Base-by-base conservation (phyloP, 2,113 vertebrate genomes). In the Cochlearius cochlearius region DNA sequence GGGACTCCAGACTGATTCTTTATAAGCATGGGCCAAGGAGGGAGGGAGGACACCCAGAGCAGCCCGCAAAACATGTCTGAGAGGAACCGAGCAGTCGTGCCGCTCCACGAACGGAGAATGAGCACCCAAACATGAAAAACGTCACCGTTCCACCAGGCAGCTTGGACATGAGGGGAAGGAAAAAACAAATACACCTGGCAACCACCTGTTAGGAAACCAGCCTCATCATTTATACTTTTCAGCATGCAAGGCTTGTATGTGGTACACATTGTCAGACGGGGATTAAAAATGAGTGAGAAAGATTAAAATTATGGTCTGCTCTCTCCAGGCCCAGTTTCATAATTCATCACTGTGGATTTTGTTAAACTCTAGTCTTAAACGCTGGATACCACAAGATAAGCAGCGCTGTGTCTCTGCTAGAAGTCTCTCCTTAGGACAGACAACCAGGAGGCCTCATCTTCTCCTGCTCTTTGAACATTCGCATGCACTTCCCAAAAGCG, bases 281-380 rank as follows among this genome's bases (percentile, higher is more conserved):
- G 58, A 95, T 94, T 93, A 94, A 91, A 95, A 95, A 96, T 59
- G 66, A 97, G 80, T 89, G 91, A 85, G 72, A 92, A 94, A 68
- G 80, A 92, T 36, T 9, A 87, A 94, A 96, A 94, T 91, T 94
- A 94, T 30, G 38, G 45, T 75, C 60, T 94, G 49, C 62, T 91
- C 77, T 94, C 77, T 75, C 56, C 10, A 1, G 66, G 12, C 52
- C 36, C 76, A 30, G 49, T 63, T 95, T 87, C 45, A 9, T 80
- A 81, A 92, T 95, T 89, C 52, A 53, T 93, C 60, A 41, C 7
- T 26, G 52, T 78, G 22, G 56, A 89, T 68, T 43, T 36, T 82
- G 47, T 52, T 87, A 95, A 78, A 91, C 41, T 84, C 43, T 30
- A 39, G 23, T 59, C 52, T 77, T 63, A 91, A 88, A 74, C 0